phyloP scores from a whole-genome alignment of 2,888 invertebrate genomes.

The Lagria hirta region DNA sequence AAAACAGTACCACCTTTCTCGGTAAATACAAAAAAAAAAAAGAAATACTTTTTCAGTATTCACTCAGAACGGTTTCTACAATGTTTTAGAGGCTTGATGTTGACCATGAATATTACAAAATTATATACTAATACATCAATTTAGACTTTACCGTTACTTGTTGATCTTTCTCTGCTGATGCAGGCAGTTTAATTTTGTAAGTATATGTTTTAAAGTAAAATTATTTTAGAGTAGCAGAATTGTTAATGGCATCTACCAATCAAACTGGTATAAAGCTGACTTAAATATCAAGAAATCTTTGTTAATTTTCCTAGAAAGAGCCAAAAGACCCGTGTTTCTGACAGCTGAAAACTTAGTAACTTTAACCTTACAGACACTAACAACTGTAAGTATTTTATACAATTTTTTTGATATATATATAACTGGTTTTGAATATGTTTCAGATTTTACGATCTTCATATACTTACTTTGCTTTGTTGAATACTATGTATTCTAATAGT shows the following conservation, averaged over 20 bases:
- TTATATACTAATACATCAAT: no score
- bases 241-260: neutral
- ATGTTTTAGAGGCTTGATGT: no score
- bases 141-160: no score
- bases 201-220: no score
- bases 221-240: constrained; percentile 3
- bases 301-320: constrained; percentile 1
- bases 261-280: constrained; percentile 1
- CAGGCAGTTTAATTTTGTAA: no score
- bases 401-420: neutral
- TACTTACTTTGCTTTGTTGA: neutral
- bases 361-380: neutral
- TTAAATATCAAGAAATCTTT: neutral
- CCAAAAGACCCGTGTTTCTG: neutral
- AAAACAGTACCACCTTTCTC: no score
- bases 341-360: neutral
- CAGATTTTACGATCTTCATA: constrained; percentile 1
- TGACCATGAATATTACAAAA: no score
- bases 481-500: no score
- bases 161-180: no score
- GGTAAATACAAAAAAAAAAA: no score
- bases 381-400: neutral
- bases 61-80: no score
- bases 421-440: neutral
- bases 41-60: no score